Base-by-base conservation (phyloP, 2,888 invertebrate genomes). In the Tiliacea aurago region DNA sequence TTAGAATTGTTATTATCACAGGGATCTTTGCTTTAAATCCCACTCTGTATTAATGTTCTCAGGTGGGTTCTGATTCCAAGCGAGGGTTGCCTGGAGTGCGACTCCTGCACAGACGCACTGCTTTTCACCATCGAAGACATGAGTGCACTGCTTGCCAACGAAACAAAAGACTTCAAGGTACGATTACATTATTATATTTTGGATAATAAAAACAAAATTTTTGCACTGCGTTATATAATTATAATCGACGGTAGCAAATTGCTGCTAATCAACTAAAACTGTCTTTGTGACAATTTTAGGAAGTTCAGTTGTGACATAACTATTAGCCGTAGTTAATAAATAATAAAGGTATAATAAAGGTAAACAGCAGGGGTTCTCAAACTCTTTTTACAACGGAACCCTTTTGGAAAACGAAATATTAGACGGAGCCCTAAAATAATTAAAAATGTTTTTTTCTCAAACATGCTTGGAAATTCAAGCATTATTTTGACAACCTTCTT, bases 31-130 rank as follows among this genome's bases (percentile, higher is more conserved):
- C 28, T 28, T n/a, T 28, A 28, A 28, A 28, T 28, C 28, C 28
- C 28, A 28, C 28, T 3, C 28, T 28, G 28, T 37, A 15, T 23
- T 41, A 2, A 41, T 64, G 6, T 37, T n/a, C 33, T 18, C 45
- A 97, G 99, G 80, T 99, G 99, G 98, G 98, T 99, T 0, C 97
- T 99, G 20, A 97, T 99, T 53, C 97, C 97, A 5, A 97, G 97
- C 73, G 97, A 98, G 81, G 99, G 99, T 0, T 99, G 99, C 90
- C 97, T 98, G 88, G 97, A 98, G 86, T 99, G 99, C 90, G 99
- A 99, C 93, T 98, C 98, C 23, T 99, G 99, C 91, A 98, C 98
- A 0, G 98, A 99, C 90, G 98, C 98, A 56, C 96, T 99, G 4
- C 95, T 99, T 47, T 98, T 99, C 93, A 98, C 98, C 3, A 98